Percentiles rank a stretch among this genome's conserved stretches.
Evolutionary conservation across 2,797 vertebrate species (phyloP).

Genomic region (Chiloscyllium punctatum): DNA sequence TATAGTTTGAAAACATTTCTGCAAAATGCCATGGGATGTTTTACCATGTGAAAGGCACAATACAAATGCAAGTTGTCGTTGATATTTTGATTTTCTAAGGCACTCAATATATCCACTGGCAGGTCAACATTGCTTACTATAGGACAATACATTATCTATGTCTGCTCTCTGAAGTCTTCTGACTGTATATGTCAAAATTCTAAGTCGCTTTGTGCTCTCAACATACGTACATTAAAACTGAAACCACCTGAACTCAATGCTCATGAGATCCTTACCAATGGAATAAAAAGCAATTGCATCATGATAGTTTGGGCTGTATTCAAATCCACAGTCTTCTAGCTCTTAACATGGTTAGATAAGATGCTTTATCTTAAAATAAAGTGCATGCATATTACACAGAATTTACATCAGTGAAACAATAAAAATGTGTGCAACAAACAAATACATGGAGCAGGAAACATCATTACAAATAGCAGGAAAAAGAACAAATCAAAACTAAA

Average conservation of each 20-base stretch:
- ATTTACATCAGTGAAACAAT: neutral
- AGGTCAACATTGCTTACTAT: neutral
- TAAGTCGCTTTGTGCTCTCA: neutral
- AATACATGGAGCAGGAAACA: neutral
- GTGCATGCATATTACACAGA: neutral
- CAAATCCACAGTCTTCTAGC: neutral
- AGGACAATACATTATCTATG: neutral
- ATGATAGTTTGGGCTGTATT: neutral
- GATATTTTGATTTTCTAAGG: neutral
- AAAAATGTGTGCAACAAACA: neutral
- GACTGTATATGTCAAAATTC: neutral
- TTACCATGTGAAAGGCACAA: neutral
- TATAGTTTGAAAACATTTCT: neutral
- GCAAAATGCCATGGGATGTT: neutral
- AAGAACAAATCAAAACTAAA: neutral
- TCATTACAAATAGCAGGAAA: neutral
- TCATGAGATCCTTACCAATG: neutral
- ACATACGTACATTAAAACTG: neutral
- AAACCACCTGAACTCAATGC: neutral
- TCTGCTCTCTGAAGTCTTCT: neutral
- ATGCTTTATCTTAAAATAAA: neutral
- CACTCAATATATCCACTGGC: neutral
- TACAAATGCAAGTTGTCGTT: too few species aligned
- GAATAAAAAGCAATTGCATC: neutral
- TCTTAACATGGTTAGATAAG: neutral